These are phyloP conservation scores for Morone chrysops DNA, from an alignment of 2,113 vertebrate genomes.

Conservation along the genomic window DNA sequence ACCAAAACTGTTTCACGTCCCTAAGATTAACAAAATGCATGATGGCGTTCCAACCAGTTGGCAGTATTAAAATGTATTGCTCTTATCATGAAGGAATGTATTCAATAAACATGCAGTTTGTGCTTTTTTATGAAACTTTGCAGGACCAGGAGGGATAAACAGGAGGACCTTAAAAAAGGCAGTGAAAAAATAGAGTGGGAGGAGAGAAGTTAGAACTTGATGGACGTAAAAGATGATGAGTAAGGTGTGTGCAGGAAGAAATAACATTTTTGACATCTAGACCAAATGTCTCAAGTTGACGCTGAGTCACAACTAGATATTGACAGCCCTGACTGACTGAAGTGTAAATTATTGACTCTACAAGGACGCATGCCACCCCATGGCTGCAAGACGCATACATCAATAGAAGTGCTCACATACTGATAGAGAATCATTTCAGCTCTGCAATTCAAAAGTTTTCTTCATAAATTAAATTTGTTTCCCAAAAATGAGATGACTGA, in stretches of 20 bases:
- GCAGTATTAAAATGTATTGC: neutral
- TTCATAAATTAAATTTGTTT: slow-evolving; percentile 9
- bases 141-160: neutral
- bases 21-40: neutral
- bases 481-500: neutral
- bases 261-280: neutral
- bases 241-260: neutral
- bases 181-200: neutral
- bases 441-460: slow-evolving; percentile 26
- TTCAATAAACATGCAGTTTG: too few species aligned
- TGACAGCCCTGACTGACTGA: slow-evolving; percentile 49
- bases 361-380: slow-evolving; percentile 49
- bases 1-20: neutral
- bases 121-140: neutral
- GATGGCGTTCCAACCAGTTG: neutral
- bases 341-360: slow-evolving; percentile 66
- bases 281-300: slow-evolving; percentile 46
- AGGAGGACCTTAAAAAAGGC: neutral
- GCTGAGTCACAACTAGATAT: slow-evolving; percentile 38
- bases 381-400: slow-evolving; percentile 42
- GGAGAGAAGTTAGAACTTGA: neutral
- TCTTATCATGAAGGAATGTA: too few species aligned
- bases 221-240: neutral
- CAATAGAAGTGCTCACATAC: slow-evolving; percentile 25
- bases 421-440: slow-evolving; percentile 13